Percentiles rank a stretch among this genome's conserved stretches.
Evolutionary conservation across 2,113 vertebrate species (phyloP).

Genomic region (Mus musculus): DNA sequence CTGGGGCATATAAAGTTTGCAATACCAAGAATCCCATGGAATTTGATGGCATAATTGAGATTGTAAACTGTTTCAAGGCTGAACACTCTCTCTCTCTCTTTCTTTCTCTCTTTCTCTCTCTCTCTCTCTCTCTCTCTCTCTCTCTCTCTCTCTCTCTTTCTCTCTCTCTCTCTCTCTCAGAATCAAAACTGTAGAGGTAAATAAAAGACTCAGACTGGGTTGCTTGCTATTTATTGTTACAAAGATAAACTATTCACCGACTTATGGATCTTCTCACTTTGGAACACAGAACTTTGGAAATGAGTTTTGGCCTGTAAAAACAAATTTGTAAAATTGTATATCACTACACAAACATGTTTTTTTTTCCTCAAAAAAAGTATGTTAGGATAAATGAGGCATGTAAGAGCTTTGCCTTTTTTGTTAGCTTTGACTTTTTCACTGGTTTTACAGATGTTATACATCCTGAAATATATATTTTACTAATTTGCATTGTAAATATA

Average conservation of each 20-base stretch:
- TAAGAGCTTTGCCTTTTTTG: conserved; percentile 24
- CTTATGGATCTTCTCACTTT: conserved; percentile 50
- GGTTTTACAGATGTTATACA: conserved; percentile 48
- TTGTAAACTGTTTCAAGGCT: conserved; percentile 2
- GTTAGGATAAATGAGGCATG: conserved; percentile 51
- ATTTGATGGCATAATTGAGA: background rate
- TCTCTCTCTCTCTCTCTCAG: conserved; percentile 17
- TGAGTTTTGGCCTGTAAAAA: conserved; percentile 42
- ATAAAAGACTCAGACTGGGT: background rate
- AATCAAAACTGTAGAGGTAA: conserved; percentile 36
- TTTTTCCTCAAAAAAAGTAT: conserved; percentile 44
- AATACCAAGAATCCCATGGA: background rate
- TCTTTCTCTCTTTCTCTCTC: background rate
- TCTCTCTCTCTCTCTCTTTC: too few relatives aligned
- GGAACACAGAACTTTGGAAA: conserved; percentile 56
- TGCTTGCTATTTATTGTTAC: conserved; percentile 59
- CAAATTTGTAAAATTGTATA: conserved; percentile 50
- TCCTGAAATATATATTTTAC: conserved; percentile 63
- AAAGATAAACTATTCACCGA: conserved; percentile 32
- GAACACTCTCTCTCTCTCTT: background rate
- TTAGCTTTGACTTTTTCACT: conserved; percentile 39
- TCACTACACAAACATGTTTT: conserved; percentile 40
- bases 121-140: background rate
- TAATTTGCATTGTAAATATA: conserved; percentile 66
- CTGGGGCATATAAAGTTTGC: too few relatives aligned